Conservation (phyloP, 2,888 invertebrate species). For the Andrena marginata region DNA sequence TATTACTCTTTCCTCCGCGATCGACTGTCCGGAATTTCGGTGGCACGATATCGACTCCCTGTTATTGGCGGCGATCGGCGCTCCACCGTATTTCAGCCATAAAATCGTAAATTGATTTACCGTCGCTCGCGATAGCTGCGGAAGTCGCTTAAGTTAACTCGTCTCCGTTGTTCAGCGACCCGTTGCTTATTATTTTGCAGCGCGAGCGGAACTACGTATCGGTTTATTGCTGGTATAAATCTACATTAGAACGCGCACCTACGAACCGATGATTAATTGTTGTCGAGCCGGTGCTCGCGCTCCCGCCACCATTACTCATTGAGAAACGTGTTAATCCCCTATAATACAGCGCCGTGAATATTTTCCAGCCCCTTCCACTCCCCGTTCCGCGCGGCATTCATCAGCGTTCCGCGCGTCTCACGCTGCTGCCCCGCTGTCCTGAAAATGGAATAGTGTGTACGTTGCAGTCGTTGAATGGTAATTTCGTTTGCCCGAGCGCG, state of each 20-base stretch:
- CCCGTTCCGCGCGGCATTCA: slow-evolving; percentile 11
- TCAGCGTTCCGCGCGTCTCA: slow-evolving; percentile 5
- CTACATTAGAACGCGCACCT: slow-evolving; percentile 45
- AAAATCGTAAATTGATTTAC: slow-evolving; percentile 11
- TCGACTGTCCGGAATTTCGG: too few relatives aligned
- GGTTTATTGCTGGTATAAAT: slow-evolving; percentile 46
- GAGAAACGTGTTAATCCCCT: slow-evolving; percentile 61
- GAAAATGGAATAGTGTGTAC: slow-evolving; percentile 22
- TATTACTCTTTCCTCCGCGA: too few relatives aligned
- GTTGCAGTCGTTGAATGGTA: slow-evolving; percentile 48
- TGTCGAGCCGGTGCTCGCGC: slow-evolving; percentile 16
- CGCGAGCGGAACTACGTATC: slow-evolving; percentile 5
- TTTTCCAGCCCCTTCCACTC: slow-evolving; percentile 32
- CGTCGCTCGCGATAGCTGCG: background rate
- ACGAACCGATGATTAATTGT: slow-evolving; percentile 56
- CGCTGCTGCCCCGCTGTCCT: slow-evolving; percentile 4
- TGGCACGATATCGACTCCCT: too few relatives aligned
- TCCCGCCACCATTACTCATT: slow-evolving; percentile 50
- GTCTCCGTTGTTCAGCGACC: background rate
- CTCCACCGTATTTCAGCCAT: too few relatives aligned
- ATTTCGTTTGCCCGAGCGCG: slow-evolving; percentile 26
- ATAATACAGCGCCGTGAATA: slow-evolving; percentile 44
- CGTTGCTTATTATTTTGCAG: slow-evolving; percentile 38
- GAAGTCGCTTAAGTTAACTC: slow-evolving; percentile 22
- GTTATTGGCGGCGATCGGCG: too few relatives aligned